Evolutionary conservation across 2,888 invertebrate genomes (phyloP).

Genomic region (Platycheirus albimanus): DNA sequence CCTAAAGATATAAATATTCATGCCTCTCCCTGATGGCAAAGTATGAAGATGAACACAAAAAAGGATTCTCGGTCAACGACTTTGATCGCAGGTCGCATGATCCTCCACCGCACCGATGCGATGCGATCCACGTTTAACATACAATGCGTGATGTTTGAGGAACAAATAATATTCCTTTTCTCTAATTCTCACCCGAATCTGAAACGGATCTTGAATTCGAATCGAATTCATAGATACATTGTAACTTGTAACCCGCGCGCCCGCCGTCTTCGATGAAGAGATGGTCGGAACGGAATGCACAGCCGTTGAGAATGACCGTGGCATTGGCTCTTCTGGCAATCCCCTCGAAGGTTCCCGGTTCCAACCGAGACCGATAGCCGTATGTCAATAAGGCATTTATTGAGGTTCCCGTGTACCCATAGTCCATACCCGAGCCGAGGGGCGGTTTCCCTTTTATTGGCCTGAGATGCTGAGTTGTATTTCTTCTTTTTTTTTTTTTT

Average conservation of each 20-base stretch:
- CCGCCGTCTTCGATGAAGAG: too few species aligned
- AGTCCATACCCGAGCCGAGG: constrained; percentile 30
- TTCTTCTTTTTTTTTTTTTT: constrained; percentile 39
- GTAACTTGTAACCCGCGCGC: too few species aligned
- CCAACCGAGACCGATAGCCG: constrained; percentile 35
- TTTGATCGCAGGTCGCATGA: too few species aligned
- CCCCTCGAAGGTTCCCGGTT: constrained; percentile 12
- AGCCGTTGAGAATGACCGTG: constrained; percentile 63
- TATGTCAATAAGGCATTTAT: constrained; percentile 72
- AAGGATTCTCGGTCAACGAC: constrained; percentile 69
- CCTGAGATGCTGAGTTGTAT: constrained; percentile 53
- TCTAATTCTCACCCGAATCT: constrained; percentile 65
- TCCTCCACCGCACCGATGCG: too few species aligned
- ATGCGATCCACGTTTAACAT: constrained; percentile 4
- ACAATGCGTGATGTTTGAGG: constrained; percentile 40
- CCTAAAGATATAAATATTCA: not conserved
- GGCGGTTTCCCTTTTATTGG: constrained; percentile 72
- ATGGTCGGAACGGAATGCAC: constrained; percentile 28
- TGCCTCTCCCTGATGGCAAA: too few species aligned
- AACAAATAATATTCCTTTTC: constrained; percentile 66
- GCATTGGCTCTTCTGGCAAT: constrained; percentile 44
- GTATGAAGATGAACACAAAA: not conserved
- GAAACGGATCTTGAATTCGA: constrained; percentile 63
- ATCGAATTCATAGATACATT: constrained; percentile 55
- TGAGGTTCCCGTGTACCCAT: constrained; percentile 64